Percentiles rank a stretch among this genome's conserved stretches.
Evolutionary conservation across 1,140 invertebrate species (phyloP).

Genomic region (Apis mellifera): Amel_HAv3.1 CM009931.2:186501-187000

Average conservation of each 20-base stretch:
- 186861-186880: slow-evolving; percentile 56
- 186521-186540: slow-evolving; percentile 1
- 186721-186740: too few species aligned
- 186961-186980: background rate
- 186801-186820: background rate
- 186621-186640: slow-evolving; percentile 31
- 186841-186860: slow-evolving; percentile 25
- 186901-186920: slow-evolving; percentile 42
- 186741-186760: background rate
- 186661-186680: background rate
- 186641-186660: slow-evolving; percentile 9
- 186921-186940: slow-evolving; percentile 31
- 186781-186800: background rate
- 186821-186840: background rate
- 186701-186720: background rate
- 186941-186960: slow-evolving; percentile 19
- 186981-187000: too few species aligned
- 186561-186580: slow-evolving; percentile 27
- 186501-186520: slow-evolving; percentile 44
- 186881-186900: slow-evolving; percentile 46
- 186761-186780: background rate
- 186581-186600: slow-evolving; percentile 27
- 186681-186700: background rate
- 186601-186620: slow-evolving; percentile 42
- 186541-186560: slow-evolving; percentile 35